phyloP scores from a whole-genome alignment of 2,888 invertebrate genomes.

The Mesorhabditis spiculigera region DNA sequence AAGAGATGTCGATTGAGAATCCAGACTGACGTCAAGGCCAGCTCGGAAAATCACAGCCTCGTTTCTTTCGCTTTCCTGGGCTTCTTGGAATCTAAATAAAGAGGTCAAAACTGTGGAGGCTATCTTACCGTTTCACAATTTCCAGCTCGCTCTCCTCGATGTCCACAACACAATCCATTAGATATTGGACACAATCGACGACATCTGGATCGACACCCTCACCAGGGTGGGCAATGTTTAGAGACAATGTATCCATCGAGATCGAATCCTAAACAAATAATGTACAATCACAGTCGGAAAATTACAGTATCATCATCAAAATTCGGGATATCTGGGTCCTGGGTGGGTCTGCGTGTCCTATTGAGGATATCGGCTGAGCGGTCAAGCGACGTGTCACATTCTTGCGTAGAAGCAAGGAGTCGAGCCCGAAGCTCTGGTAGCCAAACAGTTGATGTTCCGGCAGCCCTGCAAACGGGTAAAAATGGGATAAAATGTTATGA shows the following conservation, averaged over 20 bases:
- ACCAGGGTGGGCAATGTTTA: conserved; percentile 15
- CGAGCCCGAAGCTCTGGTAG: conserved; percentile 29
- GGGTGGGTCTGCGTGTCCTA: background rate
- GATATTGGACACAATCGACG: conserved; percentile 38
- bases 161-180: conserved; percentile 45
- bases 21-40: too few relatives aligned
- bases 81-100: conserved; percentile 5
- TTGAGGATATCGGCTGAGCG: background rate
- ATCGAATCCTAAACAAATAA: conserved; percentile 36
- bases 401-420: conserved; percentile 21
- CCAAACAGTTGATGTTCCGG: conserved; percentile 12
- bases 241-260: conserved; percentile 38
- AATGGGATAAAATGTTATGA: too few relatives aligned
- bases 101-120: background rate
- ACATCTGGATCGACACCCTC: conserved; percentile 44
- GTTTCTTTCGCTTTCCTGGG: background rate
- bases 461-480: too few relatives aligned
- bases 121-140: background rate
- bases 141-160: conserved; percentile 30
- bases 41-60: background rate
- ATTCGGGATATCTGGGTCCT: conserved; percentile 25
- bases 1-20: too few relatives aligned
- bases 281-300: background rate
- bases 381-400: conserved; percentile 6
- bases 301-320: conserved; percentile 34